Percentiles rank a stretch among this genome's conserved stretches.
These are phyloP conservation scores for Hydractinia echinata DNA, from an alignment of 30 jellyfish, hydroid and myxozoan genomes.

Conservation along the genomic window DNA sequence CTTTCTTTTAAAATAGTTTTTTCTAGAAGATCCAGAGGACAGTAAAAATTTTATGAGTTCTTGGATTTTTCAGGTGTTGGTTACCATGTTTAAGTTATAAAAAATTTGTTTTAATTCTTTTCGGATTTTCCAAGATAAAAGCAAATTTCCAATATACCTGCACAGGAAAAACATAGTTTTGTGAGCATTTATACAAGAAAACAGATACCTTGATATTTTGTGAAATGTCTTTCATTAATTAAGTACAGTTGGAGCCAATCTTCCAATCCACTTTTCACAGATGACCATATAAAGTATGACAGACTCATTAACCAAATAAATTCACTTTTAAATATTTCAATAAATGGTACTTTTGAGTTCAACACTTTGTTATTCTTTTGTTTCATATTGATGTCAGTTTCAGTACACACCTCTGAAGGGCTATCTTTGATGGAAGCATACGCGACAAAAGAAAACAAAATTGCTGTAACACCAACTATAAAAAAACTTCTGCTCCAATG, in stretches of 20 bases:
- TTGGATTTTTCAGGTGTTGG: no score
- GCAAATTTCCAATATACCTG: no score
- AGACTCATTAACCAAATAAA: conserved; percentile 22
- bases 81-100: no score
- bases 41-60: no score
- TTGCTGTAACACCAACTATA: conserved; percentile 19
- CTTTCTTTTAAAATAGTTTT: no score
- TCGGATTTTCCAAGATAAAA: no score
- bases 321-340: conserved; percentile 9
- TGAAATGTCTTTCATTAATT: conserved; percentile 20
- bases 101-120: no score
- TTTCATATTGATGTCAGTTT: background rate
- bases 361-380: background rate
- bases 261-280: conserved; percentile 16
- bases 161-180: no score
- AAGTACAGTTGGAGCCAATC: conserved; percentile 38
- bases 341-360: background rate
- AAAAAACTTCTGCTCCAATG: conserved; percentile 30
- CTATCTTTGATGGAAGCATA: conserved; percentile 2
- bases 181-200: background rate
- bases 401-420: conserved; percentile 2
- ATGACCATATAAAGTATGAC: conserved; percentile 30
- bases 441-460: conserved; percentile 1
- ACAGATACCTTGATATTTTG: conserved; percentile 21
- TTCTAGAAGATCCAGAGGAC: no score